Percentiles rank a stretch among this genome's conserved stretches.
phyloP scores from a whole-genome alignment of 2,888 invertebrate species.

The Drosophila eohydei region DNA sequence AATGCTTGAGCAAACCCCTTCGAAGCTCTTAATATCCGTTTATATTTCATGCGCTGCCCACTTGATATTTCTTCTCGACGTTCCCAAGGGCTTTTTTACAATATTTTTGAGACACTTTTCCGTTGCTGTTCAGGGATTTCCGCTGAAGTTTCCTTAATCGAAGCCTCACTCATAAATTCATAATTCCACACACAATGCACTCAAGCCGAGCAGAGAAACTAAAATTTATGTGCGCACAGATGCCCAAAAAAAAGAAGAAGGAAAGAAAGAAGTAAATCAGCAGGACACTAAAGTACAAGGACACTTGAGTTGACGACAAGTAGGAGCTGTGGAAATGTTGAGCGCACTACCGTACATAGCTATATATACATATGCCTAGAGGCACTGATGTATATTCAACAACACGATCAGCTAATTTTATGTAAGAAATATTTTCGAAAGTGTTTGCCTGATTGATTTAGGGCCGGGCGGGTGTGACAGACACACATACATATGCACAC shows the following conservation, averaged over 20 bases:
- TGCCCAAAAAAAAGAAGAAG: conserved; percentile 29
- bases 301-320: conserved; percentile 80
- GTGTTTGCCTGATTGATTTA: conserved; percentile 75
- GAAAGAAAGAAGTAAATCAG: conserved; percentile 30
- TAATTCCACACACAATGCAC: conserved; percentile 38
- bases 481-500: neutral
- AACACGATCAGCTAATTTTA: conserved; percentile 67
- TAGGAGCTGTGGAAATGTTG: conserved; percentile 38
- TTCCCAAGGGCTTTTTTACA: conserved; percentile 37
- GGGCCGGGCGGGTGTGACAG: conserved; percentile 29
- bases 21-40: conserved; percentile 19
- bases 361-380: neutral
- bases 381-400: conserved; percentile 23
- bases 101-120: conserved; percentile 22
- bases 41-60: conserved; percentile 18
- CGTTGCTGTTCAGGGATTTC: conserved; percentile 47
- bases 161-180: conserved; percentile 59
- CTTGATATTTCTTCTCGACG: conserved; percentile 29
- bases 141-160: conserved; percentile 46
- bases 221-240: conserved; percentile 73
- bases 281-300: conserved; percentile 28
- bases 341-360: conserved; percentile 24
- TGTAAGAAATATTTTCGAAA: conserved; percentile 30
- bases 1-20: neutral
- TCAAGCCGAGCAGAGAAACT: conserved; percentile 17